Conservation (phyloP, 1,140 invertebrate genomes). For the Philotrypesis tridentata region DNA sequence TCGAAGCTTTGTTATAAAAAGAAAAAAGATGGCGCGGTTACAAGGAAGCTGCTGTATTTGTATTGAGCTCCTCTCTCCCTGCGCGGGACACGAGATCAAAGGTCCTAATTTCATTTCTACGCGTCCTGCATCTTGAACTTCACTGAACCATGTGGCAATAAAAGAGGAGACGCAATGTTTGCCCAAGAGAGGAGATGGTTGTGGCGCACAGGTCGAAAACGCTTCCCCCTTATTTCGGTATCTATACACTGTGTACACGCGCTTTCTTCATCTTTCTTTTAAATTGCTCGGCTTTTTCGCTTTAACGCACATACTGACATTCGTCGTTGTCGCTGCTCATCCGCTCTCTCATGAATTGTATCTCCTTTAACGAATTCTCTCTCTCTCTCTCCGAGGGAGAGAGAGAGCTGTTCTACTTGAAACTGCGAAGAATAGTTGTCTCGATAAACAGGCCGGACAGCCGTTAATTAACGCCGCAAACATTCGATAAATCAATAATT, state of each 20-base stretch:
- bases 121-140: constrained; percentile 47
- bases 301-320: background rate
- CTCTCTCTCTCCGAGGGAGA: background rate
- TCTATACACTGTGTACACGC: background rate
- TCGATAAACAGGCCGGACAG: background rate
- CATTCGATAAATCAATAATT: background rate
- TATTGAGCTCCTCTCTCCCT: constrained; percentile 18
- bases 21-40: background rate
- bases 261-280: constrained; percentile 43
- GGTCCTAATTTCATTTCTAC: constrained; percentile 50
- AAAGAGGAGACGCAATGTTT: constrained; percentile 52
- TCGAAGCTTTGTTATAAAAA: background rate
- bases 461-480: background rate
- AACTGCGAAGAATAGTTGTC: background rate
- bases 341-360: background rate
- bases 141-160: constrained; percentile 50
- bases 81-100: constrained; percentile 51
- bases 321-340: background rate
- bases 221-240: background rate
- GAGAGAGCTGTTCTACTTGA: background rate
- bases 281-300: constrained; percentile 5
- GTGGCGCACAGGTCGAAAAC: background rate
- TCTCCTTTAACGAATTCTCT: too few relatives aligned
- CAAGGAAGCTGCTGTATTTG: constrained; percentile 12
- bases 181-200: constrained; percentile 27